Evolutionary conservation across 2,888 invertebrate species (phyloP).

Genomic region (Eupithecia tripunctaria): DNA sequence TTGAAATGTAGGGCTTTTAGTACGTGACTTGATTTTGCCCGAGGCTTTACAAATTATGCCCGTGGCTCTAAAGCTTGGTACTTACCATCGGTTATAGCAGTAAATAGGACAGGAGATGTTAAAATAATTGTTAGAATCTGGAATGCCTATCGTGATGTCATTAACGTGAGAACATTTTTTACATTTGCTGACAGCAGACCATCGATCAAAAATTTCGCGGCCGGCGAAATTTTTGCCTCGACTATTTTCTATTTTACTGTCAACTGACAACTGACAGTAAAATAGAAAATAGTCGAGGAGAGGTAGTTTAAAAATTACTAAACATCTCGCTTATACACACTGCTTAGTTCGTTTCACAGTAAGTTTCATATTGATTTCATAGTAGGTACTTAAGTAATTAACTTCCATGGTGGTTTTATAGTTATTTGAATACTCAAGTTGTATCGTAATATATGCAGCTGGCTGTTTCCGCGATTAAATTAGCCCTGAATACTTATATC

Average conservation of each 20-base stretch:
- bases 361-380: background rate
- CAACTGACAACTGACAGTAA: too few species aligned
- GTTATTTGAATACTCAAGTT: conserved; percentile 8
- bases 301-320: background rate
- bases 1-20: conserved; percentile 13
- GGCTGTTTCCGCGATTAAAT: conserved; percentile 5
- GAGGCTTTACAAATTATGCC: background rate
- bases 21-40: conserved; percentile 11
- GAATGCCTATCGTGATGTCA: background rate
- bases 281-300: background rate
- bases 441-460: conserved; percentile 9
- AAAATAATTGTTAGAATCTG: background rate
- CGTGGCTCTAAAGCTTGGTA: background rate
- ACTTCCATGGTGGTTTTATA: background rate
- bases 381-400: background rate
- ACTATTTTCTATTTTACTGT: too few species aligned
- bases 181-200: too few species aligned
- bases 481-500: background rate
- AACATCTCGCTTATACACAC: background rate
- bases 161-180: background rate
- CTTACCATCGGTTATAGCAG: background rate
- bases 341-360: background rate
- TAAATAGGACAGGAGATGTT: background rate
- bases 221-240: too few species aligned
- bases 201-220: too few species aligned